phyloP scores from a whole-genome alignment of 2,888 invertebrate species.

The Harpalus rufipes region DNA sequence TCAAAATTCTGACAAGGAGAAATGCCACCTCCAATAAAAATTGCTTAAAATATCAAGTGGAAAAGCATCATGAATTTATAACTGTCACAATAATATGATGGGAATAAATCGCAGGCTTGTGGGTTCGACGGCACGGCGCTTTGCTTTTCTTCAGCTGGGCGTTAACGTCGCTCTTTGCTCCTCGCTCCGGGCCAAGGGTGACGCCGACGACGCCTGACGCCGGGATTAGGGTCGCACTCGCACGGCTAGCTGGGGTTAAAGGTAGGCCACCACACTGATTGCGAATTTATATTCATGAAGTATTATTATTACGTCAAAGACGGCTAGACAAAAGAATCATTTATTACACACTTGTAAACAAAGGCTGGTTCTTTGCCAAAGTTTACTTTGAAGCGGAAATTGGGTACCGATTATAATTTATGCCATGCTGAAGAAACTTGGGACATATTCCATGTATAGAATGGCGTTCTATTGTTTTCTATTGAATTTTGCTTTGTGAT shows the following conservation, averaged over 20 bases:
- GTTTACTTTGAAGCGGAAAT: conserved; percentile 17
- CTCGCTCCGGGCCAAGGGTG: conserved; percentile 15
- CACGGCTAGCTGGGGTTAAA: conserved; percentile 12
- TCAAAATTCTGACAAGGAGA: conserved; percentile 49
- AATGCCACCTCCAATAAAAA: conserved; percentile 56
- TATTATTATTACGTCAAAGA: conserved; percentile 40
- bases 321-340: conserved; percentile 44
- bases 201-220: neutral
- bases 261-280: conserved; percentile 18
- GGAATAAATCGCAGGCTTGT: conserved; percentile 47
- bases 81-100: conserved; percentile 59
- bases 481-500: no score
- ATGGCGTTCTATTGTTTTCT: no score
- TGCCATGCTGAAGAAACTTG: no score
- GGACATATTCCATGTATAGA: no score
- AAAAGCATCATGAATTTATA: conserved; percentile 52
- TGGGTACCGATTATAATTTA: neutral
- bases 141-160: neutral
- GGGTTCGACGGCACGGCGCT: conserved; percentile 10
- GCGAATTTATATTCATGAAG: conserved; percentile 49
- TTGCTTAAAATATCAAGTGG: conserved; percentile 58
- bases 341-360: conserved; percentile 19
- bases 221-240: conserved; percentile 15
- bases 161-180: neutral
- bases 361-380: conserved; percentile 1